Evolutionary conservation across 2,888 invertebrate species (phyloP).

Genomic region (Acleris holmiana): DNA sequence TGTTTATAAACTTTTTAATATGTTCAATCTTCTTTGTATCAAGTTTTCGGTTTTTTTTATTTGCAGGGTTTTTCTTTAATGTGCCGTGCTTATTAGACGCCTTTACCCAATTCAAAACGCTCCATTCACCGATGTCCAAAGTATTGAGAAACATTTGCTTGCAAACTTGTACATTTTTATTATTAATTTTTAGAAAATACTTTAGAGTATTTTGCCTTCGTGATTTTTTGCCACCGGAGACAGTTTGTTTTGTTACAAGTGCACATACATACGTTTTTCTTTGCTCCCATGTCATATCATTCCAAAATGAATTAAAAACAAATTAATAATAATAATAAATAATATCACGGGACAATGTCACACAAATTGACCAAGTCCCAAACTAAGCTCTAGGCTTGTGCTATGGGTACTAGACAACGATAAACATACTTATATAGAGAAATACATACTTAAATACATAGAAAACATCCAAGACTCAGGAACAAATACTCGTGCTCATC

Average conservation of each 20-base stretch:
- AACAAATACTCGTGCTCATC: too few species aligned
- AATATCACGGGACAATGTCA: too few species aligned
- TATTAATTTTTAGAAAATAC: conserved; percentile 18
- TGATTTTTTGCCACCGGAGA: conserved; percentile 11
- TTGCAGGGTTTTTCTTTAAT: conserved; percentile 5
- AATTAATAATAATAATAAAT: too few species aligned
- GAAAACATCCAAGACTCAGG: too few species aligned
- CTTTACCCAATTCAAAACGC: conserved; percentile 16
- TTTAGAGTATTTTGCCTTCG: conserved; percentile 8
- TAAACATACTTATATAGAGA: too few species aligned
- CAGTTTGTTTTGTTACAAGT: conserved; percentile 16
- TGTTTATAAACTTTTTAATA: conserved; percentile 21
- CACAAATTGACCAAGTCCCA: too few species aligned
- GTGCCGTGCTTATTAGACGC: not conserved
- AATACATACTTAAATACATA: too few species aligned
- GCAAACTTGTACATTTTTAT: conserved; percentile 14
- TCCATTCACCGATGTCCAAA: conserved; percentile 19
- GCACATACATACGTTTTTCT: conserved; percentile 14
- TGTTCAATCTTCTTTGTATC: conserved; percentile 12
- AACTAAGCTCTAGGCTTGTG: too few species aligned
- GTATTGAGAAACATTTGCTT: conserved; percentile 15
- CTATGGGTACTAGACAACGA: too few species aligned
- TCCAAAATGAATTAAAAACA: conserved; percentile 15
- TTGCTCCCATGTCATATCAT: conserved; percentile 16
- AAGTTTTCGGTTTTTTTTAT: conserved; percentile 8